Conservation (phyloP, 2,113 vertebrate genomes). For the Corythoichthys intestinalis region DNA sequence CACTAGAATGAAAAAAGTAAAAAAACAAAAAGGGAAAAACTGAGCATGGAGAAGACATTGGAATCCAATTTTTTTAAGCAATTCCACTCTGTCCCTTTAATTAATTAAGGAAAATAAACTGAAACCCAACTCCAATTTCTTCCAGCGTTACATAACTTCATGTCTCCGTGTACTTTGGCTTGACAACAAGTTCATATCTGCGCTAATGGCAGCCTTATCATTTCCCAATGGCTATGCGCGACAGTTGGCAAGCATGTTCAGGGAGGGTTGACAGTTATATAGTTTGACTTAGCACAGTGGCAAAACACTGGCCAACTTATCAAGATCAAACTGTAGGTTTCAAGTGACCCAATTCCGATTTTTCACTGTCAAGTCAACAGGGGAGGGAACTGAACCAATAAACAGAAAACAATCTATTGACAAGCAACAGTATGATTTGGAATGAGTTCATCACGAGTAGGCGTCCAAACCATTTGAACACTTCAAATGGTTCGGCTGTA, state of each 20-base stretch:
- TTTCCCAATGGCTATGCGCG: neutral
- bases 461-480: too few relatives aligned
- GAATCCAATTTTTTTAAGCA: neutral
- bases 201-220: neutral
- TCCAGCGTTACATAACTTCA: slow-evolving; percentile 28
- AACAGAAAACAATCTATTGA: too few relatives aligned
- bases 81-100: neutral
- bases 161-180: slow-evolving; percentile 28
- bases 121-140: slow-evolving; percentile 10
- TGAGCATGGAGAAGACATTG: slow-evolving; percentile 1
- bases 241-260: neutral
- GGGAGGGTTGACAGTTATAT: neutral
- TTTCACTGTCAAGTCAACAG: neutral
- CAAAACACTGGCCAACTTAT: neutral
- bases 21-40: slow-evolving; percentile 26
- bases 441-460: too few relatives aligned
- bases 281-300: neutral
- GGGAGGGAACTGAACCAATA: too few relatives aligned
- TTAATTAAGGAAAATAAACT: neutral
- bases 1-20: slow-evolving; percentile 64
- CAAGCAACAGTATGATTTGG: too few relatives aligned
- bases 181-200: slow-evolving; percentile 23
- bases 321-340: neutral
- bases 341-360: neutral
- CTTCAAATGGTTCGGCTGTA: too few relatives aligned